Evolutionary conservation across 2,797 vertebrate genomes (phyloP), one percentile per base, ranked within the genome.

Genomic region (Cynopterus sphinx): DNA sequence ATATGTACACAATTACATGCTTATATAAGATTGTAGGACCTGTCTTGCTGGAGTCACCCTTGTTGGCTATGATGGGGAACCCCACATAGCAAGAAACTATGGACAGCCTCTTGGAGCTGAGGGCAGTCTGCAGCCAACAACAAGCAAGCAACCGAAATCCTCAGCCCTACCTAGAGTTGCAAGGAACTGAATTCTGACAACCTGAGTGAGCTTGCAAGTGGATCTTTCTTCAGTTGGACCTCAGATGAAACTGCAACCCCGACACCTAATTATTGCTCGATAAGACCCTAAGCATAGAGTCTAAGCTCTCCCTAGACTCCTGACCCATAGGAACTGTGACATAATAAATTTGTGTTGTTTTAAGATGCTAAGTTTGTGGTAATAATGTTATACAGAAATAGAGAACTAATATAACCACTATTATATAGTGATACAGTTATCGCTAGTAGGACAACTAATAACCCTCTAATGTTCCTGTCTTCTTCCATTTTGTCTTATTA

Each of bases 401-500:
- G 61, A 55, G 67, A 91, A 83, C 12, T 15, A n/a, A 49, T 15
- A 24, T 24, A 75, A 55, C 61, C 68, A 68, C 57, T 53, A 33
- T 55, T 43, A 65, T 22, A 33, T 10, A 28, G 55, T 16, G 41
- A 55, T n/a, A 59, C 9, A 49, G 31, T 84, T 41, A 33, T 21
- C 46, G 22, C 12, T 13, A 61, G 41, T 0, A 2, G 31, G 22
- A 63, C 26, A 70, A 43, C 55, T n/a, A 12, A 55, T 59, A 81
- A 51, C 33, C 67, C 53, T 26, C 26, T 19, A 16, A 16, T 43
- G 19, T 65, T 81, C 57, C 46, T 51, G 11, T 41, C 81, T 84
- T 89, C 51, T 89, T 63, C 61, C 57, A 68, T 13, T 92, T 93
- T 91, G 81, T 63, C 68, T 43, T 79, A 8, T 63, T 91, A 75